Percentiles rank a stretch among this genome's conserved stretches.
Conservation (phyloP, 2,888 invertebrate genomes). For the Meandrusa payeni region DNA sequence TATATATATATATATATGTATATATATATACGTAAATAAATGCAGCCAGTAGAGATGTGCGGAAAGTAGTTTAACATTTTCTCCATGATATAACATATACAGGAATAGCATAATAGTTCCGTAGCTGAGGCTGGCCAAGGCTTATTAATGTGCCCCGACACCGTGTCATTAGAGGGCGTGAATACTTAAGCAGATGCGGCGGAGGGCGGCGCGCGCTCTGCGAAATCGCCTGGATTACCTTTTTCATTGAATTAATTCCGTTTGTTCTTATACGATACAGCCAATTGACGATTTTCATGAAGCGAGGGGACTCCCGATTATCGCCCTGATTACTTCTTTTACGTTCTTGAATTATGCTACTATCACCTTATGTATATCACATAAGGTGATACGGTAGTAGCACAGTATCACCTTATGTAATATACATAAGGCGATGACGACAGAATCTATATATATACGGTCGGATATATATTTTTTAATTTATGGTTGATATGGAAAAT, state of each 20-base stretch:
- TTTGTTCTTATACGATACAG: conserved; percentile 56
- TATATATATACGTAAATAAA: too few relatives aligned
- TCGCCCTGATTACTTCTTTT: not conserved
- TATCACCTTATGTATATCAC: too few relatives aligned
- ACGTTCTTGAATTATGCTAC: not conserved
- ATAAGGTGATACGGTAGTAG: too few relatives aligned
- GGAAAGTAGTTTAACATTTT: conserved; percentile 4
- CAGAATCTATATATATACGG: too few relatives aligned
- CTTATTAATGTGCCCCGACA: conserved; percentile 56
- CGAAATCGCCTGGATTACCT: conserved; percentile 63
- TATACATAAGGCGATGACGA: too few relatives aligned
- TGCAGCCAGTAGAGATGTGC: too few relatives aligned
- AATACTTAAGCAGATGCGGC: conserved; percentile 71
- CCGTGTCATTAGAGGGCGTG: conserved; percentile 74
- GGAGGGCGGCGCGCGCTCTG: conserved; percentile 57
- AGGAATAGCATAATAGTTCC: conserved; percentile 35
- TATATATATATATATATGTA: too few relatives aligned
- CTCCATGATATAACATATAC: conserved; percentile 32
- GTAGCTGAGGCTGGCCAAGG: conserved; percentile 51
- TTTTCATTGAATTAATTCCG: conserved; percentile 67
- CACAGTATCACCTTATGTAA: too few relatives aligned
- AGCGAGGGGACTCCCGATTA: not conserved
- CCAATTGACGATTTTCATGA: conserved; percentile 40
- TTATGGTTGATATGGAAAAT: too few relatives aligned
- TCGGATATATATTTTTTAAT: too few relatives aligned